Evolutionary conservation across 2,888 invertebrate genomes (phyloP).

Genomic region (Orthosia gothica): DNA sequence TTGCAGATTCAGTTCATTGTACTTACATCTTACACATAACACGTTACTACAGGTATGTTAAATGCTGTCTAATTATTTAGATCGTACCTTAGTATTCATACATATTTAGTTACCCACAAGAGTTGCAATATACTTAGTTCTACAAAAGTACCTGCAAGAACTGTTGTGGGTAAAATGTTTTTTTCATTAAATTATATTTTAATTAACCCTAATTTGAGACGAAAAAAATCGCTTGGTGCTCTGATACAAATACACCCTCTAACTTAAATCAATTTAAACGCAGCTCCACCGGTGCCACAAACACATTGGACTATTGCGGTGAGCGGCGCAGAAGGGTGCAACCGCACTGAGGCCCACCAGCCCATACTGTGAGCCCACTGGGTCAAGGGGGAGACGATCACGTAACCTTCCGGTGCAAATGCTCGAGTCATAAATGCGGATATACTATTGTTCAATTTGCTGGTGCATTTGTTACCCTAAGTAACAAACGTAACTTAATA

Average conservation of each 20-base stretch:
- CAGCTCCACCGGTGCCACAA: constrained; percentile 1
- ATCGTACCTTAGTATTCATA: too few relatives aligned
- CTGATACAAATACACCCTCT: not conserved
- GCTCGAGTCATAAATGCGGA: constrained; percentile 7
- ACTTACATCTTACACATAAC: not conserved
- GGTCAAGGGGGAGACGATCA: constrained; percentile 9
- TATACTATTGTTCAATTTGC: not conserved
- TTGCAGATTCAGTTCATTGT: not conserved
- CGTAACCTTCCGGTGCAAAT: not conserved
- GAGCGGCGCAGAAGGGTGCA: constrained; percentile 21
- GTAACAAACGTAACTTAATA: too few relatives aligned
- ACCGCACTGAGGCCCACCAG: constrained; percentile 6
- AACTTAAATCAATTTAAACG: constrained; percentile 18
- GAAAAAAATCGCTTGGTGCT: too few relatives aligned
- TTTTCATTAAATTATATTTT: too few relatives aligned
- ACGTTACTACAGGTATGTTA: not conserved
- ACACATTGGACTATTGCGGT: constrained; percentile 41
- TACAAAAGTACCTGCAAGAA: too few relatives aligned
- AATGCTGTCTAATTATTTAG: not conserved
- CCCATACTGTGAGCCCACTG: not conserved
- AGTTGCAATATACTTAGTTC: too few relatives aligned
- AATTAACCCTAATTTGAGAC: not conserved
- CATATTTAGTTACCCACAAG: too few relatives aligned
- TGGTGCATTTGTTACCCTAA: not conserved
- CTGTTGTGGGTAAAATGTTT: too few relatives aligned